Evolutionary conservation across 2,113 vertebrate species (phyloP).

Genomic region (Mesocricetus auratus): DNA sequence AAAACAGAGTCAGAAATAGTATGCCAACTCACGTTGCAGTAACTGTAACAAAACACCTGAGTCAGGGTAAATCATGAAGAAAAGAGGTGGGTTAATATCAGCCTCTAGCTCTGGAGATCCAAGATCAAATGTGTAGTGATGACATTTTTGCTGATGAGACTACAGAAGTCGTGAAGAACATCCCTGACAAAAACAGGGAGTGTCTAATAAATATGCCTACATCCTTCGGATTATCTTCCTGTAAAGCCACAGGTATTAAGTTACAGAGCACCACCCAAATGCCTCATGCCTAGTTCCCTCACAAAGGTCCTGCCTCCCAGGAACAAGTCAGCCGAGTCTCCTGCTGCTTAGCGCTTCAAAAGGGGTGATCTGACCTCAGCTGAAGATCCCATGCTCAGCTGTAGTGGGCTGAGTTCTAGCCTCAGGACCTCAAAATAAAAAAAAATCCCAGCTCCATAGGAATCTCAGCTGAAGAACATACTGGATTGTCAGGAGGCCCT

Average conservation of each 20-base stretch:
- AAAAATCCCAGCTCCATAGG: neutral
- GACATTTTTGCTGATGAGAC: neutral
- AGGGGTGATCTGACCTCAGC: neutral
- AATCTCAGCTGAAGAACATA: neutral
- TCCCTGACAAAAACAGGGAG: neutral
- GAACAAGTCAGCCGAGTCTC: neutral
- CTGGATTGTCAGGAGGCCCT: neutral
- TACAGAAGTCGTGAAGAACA: neutral
- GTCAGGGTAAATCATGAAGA: neutral
- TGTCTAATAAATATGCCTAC: neutral
- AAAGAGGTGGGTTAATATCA: neutral
- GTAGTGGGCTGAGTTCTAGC: neutral
- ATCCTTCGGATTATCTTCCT: neutral
- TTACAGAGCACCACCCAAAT: neutral
- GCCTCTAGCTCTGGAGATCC: neutral
- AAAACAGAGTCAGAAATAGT: rapidly evolving
- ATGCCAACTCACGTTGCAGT: neutral
- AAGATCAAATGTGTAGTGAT: neutral
- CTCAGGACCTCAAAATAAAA: neutral
- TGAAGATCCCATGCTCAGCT: neutral
- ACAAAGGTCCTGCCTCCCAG: neutral
- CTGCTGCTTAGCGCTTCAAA: neutral
- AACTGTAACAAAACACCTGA: neutral
- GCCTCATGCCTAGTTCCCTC: neutral
- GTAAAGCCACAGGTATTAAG: neutral